A percentile compares a stretch with the other conserved stretches of the same genome.
phyloP scores from a whole-genome alignment of 2,113 vertebrate species.

The Bos javanicus region DNA sequence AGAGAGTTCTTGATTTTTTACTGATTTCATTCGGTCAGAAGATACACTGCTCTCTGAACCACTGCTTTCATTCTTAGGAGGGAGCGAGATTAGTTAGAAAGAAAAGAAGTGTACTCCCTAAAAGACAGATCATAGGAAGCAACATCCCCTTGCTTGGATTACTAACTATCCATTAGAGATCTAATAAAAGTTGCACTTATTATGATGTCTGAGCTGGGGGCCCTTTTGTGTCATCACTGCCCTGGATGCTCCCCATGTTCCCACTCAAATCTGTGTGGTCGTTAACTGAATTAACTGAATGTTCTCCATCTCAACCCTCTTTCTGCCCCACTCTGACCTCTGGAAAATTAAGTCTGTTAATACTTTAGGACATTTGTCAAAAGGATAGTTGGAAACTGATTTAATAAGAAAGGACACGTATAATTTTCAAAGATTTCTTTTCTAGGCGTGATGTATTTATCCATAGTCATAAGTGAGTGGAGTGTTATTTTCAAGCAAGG shows the following conservation, averaged over 20 bases:
- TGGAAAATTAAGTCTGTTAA: constrained; percentile 30
- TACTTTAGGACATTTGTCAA: constrained; percentile 1
- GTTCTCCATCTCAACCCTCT: neutral
- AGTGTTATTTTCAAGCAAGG: neutral
- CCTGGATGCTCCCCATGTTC: neutral
- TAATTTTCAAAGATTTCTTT: constrained; percentile 21
- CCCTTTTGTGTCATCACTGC: neutral
- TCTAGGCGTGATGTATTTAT: neutral
- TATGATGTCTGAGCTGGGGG: neutral
- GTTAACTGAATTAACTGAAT: neutral
- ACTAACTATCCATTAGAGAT: neutral
- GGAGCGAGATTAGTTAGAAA: neutral
- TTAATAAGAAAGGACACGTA: neutral
- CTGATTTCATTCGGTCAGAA: neutral
- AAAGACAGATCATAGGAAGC: constrained; percentile 4
- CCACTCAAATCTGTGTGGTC: neutral
- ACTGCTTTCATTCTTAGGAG: neutral
- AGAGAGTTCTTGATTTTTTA: neutral
- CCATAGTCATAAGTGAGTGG: neutral
- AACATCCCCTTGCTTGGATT: neutral
- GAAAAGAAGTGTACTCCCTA: neutral
- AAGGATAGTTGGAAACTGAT: neutral
- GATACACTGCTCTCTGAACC: neutral
- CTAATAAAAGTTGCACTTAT: neutral
- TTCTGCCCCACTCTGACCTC: neutral